Conservation (phyloP, 1,140 invertebrate species). For the Archivesica marissinica region DNA sequence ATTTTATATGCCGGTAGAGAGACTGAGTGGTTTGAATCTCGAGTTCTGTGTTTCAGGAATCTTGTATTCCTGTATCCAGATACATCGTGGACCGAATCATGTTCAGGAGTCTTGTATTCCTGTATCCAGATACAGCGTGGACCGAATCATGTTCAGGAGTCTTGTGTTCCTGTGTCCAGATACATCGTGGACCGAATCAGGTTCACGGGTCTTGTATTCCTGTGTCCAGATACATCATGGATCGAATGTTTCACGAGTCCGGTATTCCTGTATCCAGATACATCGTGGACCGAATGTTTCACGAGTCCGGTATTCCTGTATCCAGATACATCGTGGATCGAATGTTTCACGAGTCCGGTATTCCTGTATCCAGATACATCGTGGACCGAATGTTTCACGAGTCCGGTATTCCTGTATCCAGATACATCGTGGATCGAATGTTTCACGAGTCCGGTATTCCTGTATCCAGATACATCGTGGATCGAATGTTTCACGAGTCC, state of each 20-base stretch:
- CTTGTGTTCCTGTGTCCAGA: conserved; percentile 69
- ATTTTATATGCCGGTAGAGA: no score
- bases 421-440: conserved; percentile 71
- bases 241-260: conserved; percentile 70
- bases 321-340: conserved; percentile 69
- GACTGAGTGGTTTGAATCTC: no score
- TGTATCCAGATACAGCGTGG: conserved; percentile 67
- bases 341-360: conserved; percentile 72
- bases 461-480: conserved; percentile 68
- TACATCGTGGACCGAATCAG: conserved; percentile 72
- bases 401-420: conserved; percentile 70
- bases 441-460: conserved; percentile 72
- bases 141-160: conserved; percentile 73
- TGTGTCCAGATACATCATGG: no score
- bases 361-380: conserved; percentile 69
- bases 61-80: conserved; percentile 69
- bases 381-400: conserved; percentile 73
- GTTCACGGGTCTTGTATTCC: no score
- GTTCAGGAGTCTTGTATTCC: conserved; percentile 72
- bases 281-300: conserved; percentile 70
- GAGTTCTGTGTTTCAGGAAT: conserved; percentile 71
- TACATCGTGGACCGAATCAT: conserved; percentile 72
- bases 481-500: conserved; percentile 72
- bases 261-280: conserved; percentile 70
- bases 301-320: conserved; percentile 73